These are phyloP conservation scores for Agraylea sexmaculata DNA, from an alignment of 1,140 invertebrate species.

Conservation along the genomic window DNA sequence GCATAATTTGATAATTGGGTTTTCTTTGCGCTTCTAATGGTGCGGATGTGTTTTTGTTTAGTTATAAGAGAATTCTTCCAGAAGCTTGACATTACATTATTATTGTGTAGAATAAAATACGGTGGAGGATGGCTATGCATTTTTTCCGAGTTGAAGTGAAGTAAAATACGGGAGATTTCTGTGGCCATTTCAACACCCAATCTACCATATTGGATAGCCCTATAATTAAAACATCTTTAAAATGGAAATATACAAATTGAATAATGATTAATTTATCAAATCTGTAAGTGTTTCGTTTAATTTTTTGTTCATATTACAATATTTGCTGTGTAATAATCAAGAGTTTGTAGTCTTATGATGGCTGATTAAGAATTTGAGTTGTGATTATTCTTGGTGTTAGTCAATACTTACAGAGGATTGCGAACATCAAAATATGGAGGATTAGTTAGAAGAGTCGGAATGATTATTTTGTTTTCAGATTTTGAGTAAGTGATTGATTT, in stretches of 20 bases:
- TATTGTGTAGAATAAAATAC: too few relatives aligned
- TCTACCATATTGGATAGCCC: constrained; percentile 36
- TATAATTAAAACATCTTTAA: constrained; percentile 21
- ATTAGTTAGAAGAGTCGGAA: constrained; percentile 32
- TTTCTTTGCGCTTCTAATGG: background rate
- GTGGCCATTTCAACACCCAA: constrained; percentile 36
- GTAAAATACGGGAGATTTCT: too few relatives aligned
- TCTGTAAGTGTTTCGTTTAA: background rate
- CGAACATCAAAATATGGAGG: constrained; percentile 30
- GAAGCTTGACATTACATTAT: too few relatives aligned
- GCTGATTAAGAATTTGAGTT: background rate
- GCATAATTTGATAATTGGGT: constrained; percentile 3
- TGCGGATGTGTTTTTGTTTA: too few relatives aligned
- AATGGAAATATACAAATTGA: background rate
- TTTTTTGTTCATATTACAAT: background rate
- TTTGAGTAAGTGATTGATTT: constrained; percentile 28
- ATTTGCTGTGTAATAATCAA: background rate
- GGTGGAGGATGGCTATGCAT: constrained; percentile 28
- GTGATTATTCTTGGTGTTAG: constrained; percentile 2
- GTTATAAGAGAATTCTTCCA: too few relatives aligned
- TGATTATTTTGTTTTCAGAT: constrained; percentile 35
- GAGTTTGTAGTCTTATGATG: background rate
- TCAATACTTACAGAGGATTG: constrained; percentile 30
- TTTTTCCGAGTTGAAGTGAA: too few relatives aligned
- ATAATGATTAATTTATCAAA: background rate